These are phyloP conservation scores for Aphrocallistes beatrix DNA, from an alignment of 37 sponge, comb jelly and placozoan species.

Conservation along the genomic window DNA sequence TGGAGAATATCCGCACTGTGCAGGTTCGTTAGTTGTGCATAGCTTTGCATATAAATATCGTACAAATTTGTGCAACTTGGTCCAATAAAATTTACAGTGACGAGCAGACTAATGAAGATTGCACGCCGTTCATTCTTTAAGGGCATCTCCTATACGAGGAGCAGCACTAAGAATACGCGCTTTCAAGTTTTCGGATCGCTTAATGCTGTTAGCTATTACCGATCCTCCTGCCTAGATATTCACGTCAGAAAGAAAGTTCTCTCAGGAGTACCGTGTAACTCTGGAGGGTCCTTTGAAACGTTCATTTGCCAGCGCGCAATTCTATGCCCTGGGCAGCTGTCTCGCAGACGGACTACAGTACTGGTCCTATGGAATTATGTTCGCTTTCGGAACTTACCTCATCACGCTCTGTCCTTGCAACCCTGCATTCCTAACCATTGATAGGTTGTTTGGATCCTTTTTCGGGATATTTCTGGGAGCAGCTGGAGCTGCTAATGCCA, in stretches of 20 bases:
- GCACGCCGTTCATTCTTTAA: too few species aligned
- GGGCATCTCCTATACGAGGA: too few species aligned
- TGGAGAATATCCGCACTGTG: slow-evolving; percentile 81
- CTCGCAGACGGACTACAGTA: neutral
- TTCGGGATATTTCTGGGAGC: slow-evolving; percentile 6
- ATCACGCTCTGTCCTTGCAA: neutral
- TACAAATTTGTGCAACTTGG: too few species aligned
- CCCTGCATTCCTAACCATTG: neutral
- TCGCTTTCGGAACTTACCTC: neutral
- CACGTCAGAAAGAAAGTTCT: neutral
- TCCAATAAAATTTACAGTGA: too few species aligned
- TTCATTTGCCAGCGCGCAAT: neutral
- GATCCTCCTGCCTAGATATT: too few species aligned
- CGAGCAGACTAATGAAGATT: too few species aligned
- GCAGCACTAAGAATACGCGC: too few species aligned
- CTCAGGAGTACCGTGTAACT: neutral
- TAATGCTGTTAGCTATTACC: too few species aligned
- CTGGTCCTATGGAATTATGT: neutral
- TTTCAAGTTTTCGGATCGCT: too few species aligned
- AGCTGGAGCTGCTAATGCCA: neutral
- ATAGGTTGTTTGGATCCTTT: neutral
- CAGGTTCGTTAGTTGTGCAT: too few species aligned
- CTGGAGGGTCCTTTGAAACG: neutral
- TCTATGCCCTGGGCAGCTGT: neutral
- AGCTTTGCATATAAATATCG: too few species aligned